Base-by-base conservation (phyloP, 2,797 vertebrate species). In the Labeo calbasu region DNA sequence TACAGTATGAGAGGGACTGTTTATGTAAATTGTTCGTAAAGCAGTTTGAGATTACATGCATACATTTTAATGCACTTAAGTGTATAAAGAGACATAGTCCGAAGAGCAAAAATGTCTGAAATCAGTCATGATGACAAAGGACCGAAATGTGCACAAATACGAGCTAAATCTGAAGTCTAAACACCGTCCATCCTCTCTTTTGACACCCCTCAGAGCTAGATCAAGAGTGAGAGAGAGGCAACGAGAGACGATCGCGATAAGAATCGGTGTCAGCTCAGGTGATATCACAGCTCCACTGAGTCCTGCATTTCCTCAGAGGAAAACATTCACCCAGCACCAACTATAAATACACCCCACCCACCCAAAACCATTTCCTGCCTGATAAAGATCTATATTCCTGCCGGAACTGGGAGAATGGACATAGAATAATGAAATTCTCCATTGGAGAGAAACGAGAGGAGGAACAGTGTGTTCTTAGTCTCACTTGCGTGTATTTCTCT, bases 331-430 rank as follows among this genome's bases (percentile, higher is more conserved):
- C 68, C 10, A 25, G 65, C 57, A 71, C 76, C 32, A 57, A 71
- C 68, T 82, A 61, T 86, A 83, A 72, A 83, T 83, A 82, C 57
- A 82, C 70, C 69, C 70, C 85, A 69, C 76, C 81, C 76, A 75
- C 57, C 77, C 70, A 32, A 57, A 73, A 71, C 63, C 76, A 83
- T 82, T 77, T 84, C 85, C 81, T 79, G 66, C 43, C 68, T 46
- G 81, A 86, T 86, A 79, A 84, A 86, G 82, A 86, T 86, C 85
- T 86, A 79, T 86, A 59, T 79, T 73, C 76, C 81, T 84, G 59
- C 70, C 2, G 23, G 55, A 63, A 79, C 63, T 68, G 76, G 53
- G 59, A 79, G 85, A 83, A 84, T 69, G 79, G 76, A 77, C 63
- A 36, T 36, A 69, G 63, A 84, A 81, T 84, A 81, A 87, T 84